These are phyloP conservation scores for Cryptosula pallasiana DNA, from an alignment of 2,888 invertebrate species.

Conservation along the genomic window DNA sequence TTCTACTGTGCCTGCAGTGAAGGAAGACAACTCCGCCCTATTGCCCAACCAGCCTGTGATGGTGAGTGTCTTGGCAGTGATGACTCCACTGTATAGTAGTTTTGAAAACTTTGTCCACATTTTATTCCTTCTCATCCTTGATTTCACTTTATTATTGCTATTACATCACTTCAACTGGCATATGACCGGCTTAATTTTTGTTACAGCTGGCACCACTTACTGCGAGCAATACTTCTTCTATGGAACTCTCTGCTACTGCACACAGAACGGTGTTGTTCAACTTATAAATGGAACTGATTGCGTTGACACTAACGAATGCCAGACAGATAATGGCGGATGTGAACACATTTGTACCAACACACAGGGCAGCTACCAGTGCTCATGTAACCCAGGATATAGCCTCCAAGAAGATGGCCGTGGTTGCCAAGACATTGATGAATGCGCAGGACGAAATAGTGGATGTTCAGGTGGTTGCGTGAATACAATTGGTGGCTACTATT, in stretches of 20 bases:
- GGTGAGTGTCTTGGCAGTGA: too few relatives aligned
- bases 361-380: neutral
- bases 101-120: too few relatives aligned
- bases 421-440: slow-evolving; percentile 21
- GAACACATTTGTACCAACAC: neutral
- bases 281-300: slow-evolving; percentile 13
- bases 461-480: neutral
- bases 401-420: slow-evolving; percentile 5
- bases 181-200: too few relatives aligned
- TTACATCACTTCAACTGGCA: too few relatives aligned
- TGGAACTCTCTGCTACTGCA: slow-evolving; percentile 22
- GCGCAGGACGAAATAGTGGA: neutral
- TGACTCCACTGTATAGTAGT: too few relatives aligned
- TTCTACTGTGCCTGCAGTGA: slow-evolving; percentile 11
- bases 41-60: neutral
- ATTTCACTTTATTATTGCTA: neutral
- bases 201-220: slow-evolving; percentile 3
- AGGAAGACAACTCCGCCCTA: neutral
- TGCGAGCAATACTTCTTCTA: slow-evolving; percentile 20
- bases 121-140: neutral
- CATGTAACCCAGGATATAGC: slow-evolving; percentile 8
- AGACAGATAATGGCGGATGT: neutral
- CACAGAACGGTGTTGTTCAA: neutral
- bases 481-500: slow-evolving; percentile 15
- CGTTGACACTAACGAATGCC: neutral